phyloP scores from a whole-genome alignment of 92 coral and sea anemone species.

The Pocillopora grandis region DNA sequence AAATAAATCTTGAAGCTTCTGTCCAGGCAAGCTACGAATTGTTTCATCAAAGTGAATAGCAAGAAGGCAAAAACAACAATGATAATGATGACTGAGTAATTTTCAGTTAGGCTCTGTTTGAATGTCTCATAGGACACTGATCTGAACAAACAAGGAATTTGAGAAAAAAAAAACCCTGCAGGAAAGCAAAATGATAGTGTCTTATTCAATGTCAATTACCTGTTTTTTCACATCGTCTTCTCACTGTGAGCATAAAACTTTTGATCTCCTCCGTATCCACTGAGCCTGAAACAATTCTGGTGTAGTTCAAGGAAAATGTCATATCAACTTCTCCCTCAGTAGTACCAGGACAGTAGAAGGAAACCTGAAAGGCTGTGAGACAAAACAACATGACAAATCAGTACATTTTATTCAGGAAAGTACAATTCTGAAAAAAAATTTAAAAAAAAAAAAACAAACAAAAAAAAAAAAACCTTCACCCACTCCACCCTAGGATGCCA shows the following conservation, averaged over 20 bases:
- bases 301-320: slow-evolving; percentile 73
- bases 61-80: no score
- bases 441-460: not conserved
- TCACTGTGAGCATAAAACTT: slow-evolving; percentile 45
- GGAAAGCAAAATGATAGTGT: not conserved
- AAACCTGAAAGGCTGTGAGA: slow-evolving; percentile 58
- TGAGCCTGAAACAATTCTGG: slow-evolving; percentile 41
- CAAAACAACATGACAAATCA: slow-evolving; percentile 10
- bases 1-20: no score
- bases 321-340: slow-evolving; percentile 71
- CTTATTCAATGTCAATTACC: slow-evolving; percentile 31
- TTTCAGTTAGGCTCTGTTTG: no score
- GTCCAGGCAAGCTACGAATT: no score
- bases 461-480: not conserved
- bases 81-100: no score
- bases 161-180: not conserved
- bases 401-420: not conserved
- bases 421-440: not conserved
- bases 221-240: slow-evolving; percentile 67
- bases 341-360: slow-evolving; percentile 73
- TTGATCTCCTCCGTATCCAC: slow-evolving; percentile 35
- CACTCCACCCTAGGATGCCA: not conserved
- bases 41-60: no score
- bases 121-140: no score
- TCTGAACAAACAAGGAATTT: not conserved